Percentiles rank a stretch among this genome's conserved stretches.
These are phyloP conservation scores for Torymus tubicola DNA, from an alignment of 2,888 invertebrate species.

Conservation along the genomic window DNA sequence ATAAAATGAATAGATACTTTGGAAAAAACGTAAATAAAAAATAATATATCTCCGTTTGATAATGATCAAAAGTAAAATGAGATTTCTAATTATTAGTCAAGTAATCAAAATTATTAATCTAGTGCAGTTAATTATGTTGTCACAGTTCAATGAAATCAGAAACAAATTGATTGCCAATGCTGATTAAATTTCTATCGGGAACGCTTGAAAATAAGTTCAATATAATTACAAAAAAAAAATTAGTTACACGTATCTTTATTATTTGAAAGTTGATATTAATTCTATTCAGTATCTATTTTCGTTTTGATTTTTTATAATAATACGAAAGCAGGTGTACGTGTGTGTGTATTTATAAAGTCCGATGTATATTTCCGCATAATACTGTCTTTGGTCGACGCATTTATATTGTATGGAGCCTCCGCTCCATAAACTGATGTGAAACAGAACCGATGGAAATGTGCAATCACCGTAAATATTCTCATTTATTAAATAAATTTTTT, in stretches of 20 bases:
- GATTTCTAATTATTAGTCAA: conserved; percentile 9
- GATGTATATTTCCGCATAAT: conserved; percentile 1
- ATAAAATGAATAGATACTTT: too few species aligned
- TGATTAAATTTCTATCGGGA: conserved; percentile 1
- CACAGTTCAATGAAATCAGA: conserved; percentile 11
- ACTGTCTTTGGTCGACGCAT: too few species aligned
- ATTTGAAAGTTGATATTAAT: not conserved
- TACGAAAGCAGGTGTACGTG: not conserved
- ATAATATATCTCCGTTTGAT: not conserved
- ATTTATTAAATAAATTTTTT: conserved; percentile 32
- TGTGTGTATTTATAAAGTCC: not conserved
- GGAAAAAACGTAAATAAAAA: too few species aligned
- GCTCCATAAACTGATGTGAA: too few species aligned
- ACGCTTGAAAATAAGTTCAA: not conserved
- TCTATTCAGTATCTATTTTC: not conserved
- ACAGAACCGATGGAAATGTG: conserved; percentile 1
- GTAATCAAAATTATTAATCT: conserved; percentile 13
- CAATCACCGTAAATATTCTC: conserved; percentile 22
- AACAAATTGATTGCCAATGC: conserved; percentile 24
- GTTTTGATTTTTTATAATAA: not conserved
- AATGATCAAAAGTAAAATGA: not conserved
- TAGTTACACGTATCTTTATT: not conserved
- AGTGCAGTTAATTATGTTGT: conserved; percentile 34
- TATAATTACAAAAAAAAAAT: not conserved
- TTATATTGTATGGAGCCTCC: too few species aligned